Evolutionary conservation across 2,888 invertebrate species (phyloP).

Genomic region (Oxyteleia sp.): DNA sequence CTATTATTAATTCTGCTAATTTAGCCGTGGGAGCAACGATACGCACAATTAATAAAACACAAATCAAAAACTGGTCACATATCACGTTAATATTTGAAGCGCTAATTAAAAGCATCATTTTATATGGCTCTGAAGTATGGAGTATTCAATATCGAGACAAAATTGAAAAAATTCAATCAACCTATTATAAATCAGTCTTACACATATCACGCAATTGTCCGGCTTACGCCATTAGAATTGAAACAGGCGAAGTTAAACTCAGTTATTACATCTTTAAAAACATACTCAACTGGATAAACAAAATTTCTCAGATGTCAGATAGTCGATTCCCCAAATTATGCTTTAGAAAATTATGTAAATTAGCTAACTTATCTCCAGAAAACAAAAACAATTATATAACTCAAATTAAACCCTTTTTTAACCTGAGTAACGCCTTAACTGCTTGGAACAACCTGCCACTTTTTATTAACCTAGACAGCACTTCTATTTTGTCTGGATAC

Average conservation of each 20-base stretch:
- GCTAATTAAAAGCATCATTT: not conserved
- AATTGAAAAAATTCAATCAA: not conserved
- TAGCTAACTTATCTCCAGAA: not conserved
- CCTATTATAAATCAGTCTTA: not conserved
- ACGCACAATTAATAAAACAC: too few species aligned
- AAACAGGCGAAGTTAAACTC: not conserved
- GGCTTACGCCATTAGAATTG: not conserved
- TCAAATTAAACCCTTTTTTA: conserved; percentile 7
- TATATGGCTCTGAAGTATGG: not conserved
- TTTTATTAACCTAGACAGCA: too few species aligned
- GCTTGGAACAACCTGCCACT: too few species aligned
- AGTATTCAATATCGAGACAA: not conserved
- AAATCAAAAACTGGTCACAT: not conserved
- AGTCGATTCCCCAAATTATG: not conserved
- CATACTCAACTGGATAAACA: not conserved
- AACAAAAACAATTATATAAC: not conserved
- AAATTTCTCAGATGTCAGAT: not conserved
- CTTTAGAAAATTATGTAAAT: not conserved
- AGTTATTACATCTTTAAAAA: not conserved
- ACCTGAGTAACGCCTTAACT: too few species aligned
- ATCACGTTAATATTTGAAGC: not conserved
- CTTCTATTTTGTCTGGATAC: too few species aligned
- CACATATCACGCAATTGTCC: not conserved
- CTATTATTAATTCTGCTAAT: too few species aligned
- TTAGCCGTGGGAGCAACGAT: too few species aligned